Percentiles rank a stretch among this genome's conserved stretches.
These are phyloP conservation scores for Brachionus rotundiformis DNA, from an alignment of 1,140 invertebrate species.

Conservation along the genomic window DNA sequence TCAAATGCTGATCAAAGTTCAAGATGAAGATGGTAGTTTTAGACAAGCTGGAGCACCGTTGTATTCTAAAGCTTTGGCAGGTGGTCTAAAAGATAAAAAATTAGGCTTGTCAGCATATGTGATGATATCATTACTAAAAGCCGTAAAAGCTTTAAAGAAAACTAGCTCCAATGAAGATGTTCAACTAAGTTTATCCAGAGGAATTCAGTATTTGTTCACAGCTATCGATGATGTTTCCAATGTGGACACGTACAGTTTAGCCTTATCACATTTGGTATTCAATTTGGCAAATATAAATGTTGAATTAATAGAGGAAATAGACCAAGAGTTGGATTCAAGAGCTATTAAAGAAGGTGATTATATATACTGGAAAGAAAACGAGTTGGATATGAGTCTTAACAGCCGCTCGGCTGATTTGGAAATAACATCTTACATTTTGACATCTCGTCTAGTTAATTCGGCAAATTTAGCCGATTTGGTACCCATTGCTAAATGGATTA, in stretches of 20 bases:
- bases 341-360: slow-evolving; percentile 30
- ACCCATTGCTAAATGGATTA: slow-evolving; percentile 82
- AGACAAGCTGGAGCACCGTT: slow-evolving; percentile 69
- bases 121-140: slow-evolving; percentile 59
- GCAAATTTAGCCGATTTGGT: slow-evolving; percentile 65
- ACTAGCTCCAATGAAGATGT: neutral
- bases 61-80: slow-evolving; percentile 60
- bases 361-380: slow-evolving; percentile 8
- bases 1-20: slow-evolving; percentile 75
- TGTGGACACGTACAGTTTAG: slow-evolving; percentile 75
- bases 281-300: slow-evolving; percentile 72
- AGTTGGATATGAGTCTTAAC: neutral
- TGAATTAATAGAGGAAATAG: neutral
- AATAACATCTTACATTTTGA: slow-evolving; percentile 80
- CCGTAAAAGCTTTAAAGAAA: slow-evolving; percentile 51
- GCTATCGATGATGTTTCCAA: neutral
- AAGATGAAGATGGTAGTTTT: slow-evolving; percentile 78
- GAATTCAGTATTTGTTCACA: neutral
- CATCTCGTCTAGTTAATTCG: slow-evolving; percentile 67
- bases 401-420: slow-evolving; percentile 76
- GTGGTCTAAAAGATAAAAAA: slow-evolving; percentile 56
- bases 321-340: slow-evolving; percentile 15
- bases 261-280: slow-evolving; percentile 75
- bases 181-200: neutral
- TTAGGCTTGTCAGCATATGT: slow-evolving; percentile 59